A percentile compares a stretch with the other conserved stretches of the same genome.
Conservation (phyloP, 2,888 invertebrate species). For the Aphidoletes aphidimyza region DNA sequence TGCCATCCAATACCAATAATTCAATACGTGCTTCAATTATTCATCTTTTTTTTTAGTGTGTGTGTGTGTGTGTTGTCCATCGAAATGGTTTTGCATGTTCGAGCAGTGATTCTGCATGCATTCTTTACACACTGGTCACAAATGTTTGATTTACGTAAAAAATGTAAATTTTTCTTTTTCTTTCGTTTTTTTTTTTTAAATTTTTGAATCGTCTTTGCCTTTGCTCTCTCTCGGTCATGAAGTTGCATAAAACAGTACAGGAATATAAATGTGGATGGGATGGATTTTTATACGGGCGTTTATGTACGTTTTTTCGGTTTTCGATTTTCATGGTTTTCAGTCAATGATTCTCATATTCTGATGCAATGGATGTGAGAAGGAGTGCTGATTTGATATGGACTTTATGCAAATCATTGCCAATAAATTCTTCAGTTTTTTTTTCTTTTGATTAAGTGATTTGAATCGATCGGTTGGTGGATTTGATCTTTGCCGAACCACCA, state of each 20-base stretch:
- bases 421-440: conserved; percentile 46
- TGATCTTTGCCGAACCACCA: conserved; percentile 43
- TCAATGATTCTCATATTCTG: neutral
- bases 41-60: neutral
- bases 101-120: neutral
- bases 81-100: conserved; percentile 30
- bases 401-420: conserved; percentile 52
- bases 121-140: conserved; percentile 28
- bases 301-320: too few species aligned
- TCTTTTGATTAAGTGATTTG: conserved; percentile 52
- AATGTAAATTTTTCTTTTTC: conserved; percentile 53
- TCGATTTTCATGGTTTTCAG: neutral
- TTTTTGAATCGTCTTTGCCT: too few species aligned
- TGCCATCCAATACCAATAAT: neutral
- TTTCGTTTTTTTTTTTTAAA: too few species aligned
- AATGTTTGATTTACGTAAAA: conserved; percentile 29
- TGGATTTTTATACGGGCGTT: neutral
- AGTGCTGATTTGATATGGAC: conserved; percentile 27
- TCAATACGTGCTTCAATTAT: conserved; percentile 22
- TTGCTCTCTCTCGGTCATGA: neutral
- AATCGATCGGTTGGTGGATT: conserved; percentile 3
- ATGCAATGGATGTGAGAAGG: neutral
- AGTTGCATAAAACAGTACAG: neutral
- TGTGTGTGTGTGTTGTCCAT: neutral
- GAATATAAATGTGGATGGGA: conserved; percentile 24